Base-by-base conservation (phyloP, 2,113 vertebrate species). In the Macquaria australasica region DNA sequence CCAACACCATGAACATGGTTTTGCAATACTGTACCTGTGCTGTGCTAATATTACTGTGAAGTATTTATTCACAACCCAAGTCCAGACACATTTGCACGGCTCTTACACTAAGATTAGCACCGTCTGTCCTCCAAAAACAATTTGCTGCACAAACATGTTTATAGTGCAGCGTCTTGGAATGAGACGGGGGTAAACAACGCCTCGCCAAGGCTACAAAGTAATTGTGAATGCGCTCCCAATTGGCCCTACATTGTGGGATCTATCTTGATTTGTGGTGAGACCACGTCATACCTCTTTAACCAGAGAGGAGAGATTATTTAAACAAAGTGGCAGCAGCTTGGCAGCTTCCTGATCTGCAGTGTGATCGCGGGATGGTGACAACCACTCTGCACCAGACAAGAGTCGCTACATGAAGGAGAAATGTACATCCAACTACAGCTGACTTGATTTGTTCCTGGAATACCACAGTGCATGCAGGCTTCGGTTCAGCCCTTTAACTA, bases 91-190 rank as follows among this genome's bases (percentile, higher is more conserved):
- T 77, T 55, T 75, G 72, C 39, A 51, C 7, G 0, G 37, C 51
- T 68, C 56, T 53, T 28, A 20, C 16, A 53, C 87, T 75, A 83
- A 79, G 84, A 91, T 86, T 87, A 88, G 88, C 55, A 21, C 78
- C 5, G 76, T 77, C 76, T 72, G 51, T 67, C 75, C 60, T 86
- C 86, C 75, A 77, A 92, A 91, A 92, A 80, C 88, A 82, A 89
- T 85, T 85, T 87, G 63, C 85, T 76, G 64, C 74, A 82, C 75
- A 89, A 91, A 89, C 85, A 83, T 81, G 81, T 90, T 91, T 85
- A 87, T 28, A 64, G 73, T 15, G 48, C 87, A 56, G 75, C 45
- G n/a, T 23, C 64, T 64, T 59, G 79, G 81, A 91, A 79, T 34
- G 81, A 87, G 84, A 73, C 55, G 18, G 28, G 87, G 55, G 66